Evolutionary conservation across 1,140 invertebrate genomes (phyloP), one percentile per base, ranked within the genome.

Genomic region (Heliothis virescens): DNA sequence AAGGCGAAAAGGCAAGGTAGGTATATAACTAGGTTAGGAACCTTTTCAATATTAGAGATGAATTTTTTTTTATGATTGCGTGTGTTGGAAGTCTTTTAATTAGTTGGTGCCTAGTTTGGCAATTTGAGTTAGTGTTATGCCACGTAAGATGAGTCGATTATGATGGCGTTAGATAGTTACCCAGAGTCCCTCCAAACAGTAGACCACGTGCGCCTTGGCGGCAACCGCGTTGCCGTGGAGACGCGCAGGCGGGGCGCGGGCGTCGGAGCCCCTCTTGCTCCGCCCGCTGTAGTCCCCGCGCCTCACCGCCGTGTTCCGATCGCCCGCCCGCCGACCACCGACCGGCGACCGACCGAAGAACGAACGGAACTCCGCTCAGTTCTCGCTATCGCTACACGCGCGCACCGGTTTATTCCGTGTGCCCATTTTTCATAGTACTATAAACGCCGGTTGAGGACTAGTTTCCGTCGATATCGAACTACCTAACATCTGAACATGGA

Each of bases 401-500:
- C 72, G 81, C 83, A 82, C 83, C 77, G 80, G 82, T 85, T 79
- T 79, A 71, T 63, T 82, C 82, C 82, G 82, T 79, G 85, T 82
- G 85, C 79, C 60, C 57, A 72, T 83, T 79, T 86, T 77, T 59
- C 71, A 53, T 82, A 78, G 79, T 67, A 63, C 79, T 80, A 75
- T 67, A 63, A 80, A 82, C 78, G 73, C 79, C 80, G 79, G 41
- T 77, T 50, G 53, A 79, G 59, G 78, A 65, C 79, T 52, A 26
- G 62, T 81, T 81, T 48, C 72, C 59, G 59, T 82, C 26, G 52
- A 69, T 82, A 77, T 50, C 16, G 47, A 79, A 69, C 55, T 26
- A 50, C 53, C 55, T 80, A 69, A 73, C 48, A 79, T 59, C 59
- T 65, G 69, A 80, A 80, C 62, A 92, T 93, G 91, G 92, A 93